A percentile compares a stretch with the other conserved stretches of the same genome.
These are phyloP conservation scores for Halocaridina rubra DNA, from an alignment of 2,888 invertebrate species.

Conservation along the genomic window DNA sequence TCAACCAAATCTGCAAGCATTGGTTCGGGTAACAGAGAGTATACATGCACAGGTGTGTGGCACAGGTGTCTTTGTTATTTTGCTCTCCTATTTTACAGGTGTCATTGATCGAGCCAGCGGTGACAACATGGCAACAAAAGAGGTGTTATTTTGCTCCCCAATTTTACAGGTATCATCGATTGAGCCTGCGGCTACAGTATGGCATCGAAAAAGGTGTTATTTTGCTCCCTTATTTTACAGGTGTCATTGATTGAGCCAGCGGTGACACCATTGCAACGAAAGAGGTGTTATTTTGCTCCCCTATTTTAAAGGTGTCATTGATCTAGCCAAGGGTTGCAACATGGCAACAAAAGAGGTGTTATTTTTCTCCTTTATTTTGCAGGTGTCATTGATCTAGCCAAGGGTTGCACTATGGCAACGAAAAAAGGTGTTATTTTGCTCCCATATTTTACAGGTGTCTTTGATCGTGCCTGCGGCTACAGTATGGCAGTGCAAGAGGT, in stretches of 20 bases:
- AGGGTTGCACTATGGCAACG: conserved; percentile 62
- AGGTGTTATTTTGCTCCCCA: no score
- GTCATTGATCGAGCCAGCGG: no score
- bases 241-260: background rate
- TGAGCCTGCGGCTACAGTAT: background rate
- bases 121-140: no score
- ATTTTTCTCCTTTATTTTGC: background rate
- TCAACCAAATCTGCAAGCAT: no score
- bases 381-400: background rate
- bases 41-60: no score
- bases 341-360: conserved; percentile 60
- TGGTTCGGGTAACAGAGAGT: no score
- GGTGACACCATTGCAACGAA: background rate
- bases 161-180: background rate
- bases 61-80: no score
- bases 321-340: conserved; percentile 57
- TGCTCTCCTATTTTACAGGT: no score
- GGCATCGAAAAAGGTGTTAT: background rate
- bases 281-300: background rate
- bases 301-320: background rate
- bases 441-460: background rate
- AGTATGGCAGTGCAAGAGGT: no score
- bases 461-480: background rate
- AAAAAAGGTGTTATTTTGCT: conserved; percentile 65
- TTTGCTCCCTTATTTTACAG: no score